phyloP scores from a whole-genome alignment of 2,113 vertebrate genomes.

The Tetrax tetrax region DNA sequence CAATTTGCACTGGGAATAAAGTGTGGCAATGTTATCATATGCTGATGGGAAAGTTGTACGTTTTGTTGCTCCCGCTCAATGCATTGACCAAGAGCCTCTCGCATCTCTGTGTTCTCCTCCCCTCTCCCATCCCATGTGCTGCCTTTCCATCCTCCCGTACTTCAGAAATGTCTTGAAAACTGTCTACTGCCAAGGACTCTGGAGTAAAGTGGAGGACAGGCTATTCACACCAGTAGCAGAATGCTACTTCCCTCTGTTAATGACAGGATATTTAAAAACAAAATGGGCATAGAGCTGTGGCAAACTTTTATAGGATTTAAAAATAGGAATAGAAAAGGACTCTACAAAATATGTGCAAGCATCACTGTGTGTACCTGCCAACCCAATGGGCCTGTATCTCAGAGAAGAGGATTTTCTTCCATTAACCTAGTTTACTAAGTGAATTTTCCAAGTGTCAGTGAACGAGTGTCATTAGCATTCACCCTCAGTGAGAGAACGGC shows the following conservation, averaged over 20 bases:
- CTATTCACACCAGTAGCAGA: not conserved
- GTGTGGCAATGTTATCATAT: not conserved
- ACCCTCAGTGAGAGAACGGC: conserved; percentile 15
- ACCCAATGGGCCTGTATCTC: not conserved
- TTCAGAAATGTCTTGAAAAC: not conserved
- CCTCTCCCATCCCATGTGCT: not conserved
- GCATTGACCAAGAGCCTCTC: not conserved
- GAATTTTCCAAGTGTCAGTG: not conserved
- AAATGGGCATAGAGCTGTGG: not conserved
- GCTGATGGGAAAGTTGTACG: not conserved
- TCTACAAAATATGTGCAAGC: not conserved
- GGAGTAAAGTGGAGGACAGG: not conserved
- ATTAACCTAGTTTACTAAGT: conserved; percentile 34
- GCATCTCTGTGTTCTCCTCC: not conserved
- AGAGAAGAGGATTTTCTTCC: conserved; percentile 7
- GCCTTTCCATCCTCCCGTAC: not conserved
- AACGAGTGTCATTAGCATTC: conserved; percentile 47
- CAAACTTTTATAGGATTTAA: not conserved
- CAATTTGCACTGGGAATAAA: not conserved
- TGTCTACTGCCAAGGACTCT: not conserved
- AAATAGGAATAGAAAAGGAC: not conserved
- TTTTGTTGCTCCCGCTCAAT: not conserved
- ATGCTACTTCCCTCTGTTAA: not conserved
- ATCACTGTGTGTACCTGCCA: not conserved
- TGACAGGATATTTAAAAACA: not conserved